Evolutionary conservation across 2,888 invertebrate genomes (phyloP), one percentile per base, ranked within the genome.

Genomic region (Margaritifera margaritifera): DNA sequence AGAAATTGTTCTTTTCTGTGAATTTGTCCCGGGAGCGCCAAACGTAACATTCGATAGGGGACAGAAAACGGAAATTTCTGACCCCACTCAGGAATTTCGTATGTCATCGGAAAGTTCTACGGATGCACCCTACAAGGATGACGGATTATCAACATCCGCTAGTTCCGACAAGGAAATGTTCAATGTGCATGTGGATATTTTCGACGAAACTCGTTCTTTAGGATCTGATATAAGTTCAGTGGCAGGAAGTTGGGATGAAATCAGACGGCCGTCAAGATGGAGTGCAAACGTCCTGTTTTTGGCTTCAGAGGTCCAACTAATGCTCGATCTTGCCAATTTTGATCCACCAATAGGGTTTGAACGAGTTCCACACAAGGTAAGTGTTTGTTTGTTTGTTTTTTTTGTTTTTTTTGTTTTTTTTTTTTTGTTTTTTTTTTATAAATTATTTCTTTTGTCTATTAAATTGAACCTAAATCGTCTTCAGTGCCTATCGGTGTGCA

Each of bases 261-360:
- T 61, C 22, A 63, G 81, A 6, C 68, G 81, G 15, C 56, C 58
- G n/a, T 80, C 81, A 5, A 71, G 73, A 27, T 83, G 83, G 83
- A 79, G 81, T 64, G 80, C 83, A 5, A 78, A 79, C 22, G 74
- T 83, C 42, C 61, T 83, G 42, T 83, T 83, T 75, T 67, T 83
- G 56, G 82, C 82, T 4, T 81, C 80, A 15, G 83, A 83, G 59
- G 77, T 82, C 19, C 79, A 81, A 54, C 60, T 83, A 62, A 80
- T 80, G 59, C 74, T 82, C 18, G 79, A 83, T 63, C 66, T 83
- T 56, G 83, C 82, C 0, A 75, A 81, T 51, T 74, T 81, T 22
- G 71, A 76, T 60, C 78, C 75, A 1, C 75, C 75, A 6, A 77
- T 79, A n/a, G 79, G 73, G 22, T 78, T 54, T 62, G 70, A 75